A percentile compares a stretch with the other conserved stretches of the same genome.
phyloP scores from a whole-genome alignment of 2,113 vertebrate species.

The Pteruthius melanotis region DNA sequence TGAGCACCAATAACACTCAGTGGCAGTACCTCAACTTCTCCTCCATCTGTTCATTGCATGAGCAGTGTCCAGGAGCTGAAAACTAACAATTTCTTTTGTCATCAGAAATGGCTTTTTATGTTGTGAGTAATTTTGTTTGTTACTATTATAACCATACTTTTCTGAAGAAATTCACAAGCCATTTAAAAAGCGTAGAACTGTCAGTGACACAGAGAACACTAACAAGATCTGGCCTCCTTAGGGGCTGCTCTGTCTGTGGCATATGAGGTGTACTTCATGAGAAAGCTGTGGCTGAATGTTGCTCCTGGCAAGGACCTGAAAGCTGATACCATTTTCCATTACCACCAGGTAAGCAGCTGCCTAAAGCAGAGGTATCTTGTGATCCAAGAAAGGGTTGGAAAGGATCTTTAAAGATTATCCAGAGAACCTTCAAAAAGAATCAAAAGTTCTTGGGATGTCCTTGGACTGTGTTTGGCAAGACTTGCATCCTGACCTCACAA shows the following conservation, averaged over 20 bases:
- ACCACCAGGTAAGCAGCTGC: conserved; percentile 86
- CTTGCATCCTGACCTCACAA: neutral
- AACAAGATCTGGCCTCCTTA: conserved; percentile 17
- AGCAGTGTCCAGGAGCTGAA: neutral
- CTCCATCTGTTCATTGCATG: neutral
- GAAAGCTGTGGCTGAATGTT: conserved; percentile 92
- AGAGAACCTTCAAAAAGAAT: neutral
- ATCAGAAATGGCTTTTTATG: neutral
- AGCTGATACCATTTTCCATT: conserved; percentile 92
- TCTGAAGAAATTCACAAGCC: neutral
- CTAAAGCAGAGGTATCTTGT: neutral
- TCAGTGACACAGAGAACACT: neutral
- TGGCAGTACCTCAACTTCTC: neutral
- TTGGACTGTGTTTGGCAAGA: neutral
- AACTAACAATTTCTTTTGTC: neutral
- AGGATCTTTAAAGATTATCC: neutral
- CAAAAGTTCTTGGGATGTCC: neutral
- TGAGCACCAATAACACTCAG: neutral
- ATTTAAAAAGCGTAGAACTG: neutral
- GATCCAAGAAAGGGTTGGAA: neutral
- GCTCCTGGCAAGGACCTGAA: conserved; percentile 85
- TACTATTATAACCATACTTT: neutral
- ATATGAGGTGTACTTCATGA: conserved; percentile 92
- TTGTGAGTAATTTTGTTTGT: neutral
- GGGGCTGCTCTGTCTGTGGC: conserved; percentile 66